Conservation (phyloP, 2,888 invertebrate genomes). For the Cantharis lateralis region DNA sequence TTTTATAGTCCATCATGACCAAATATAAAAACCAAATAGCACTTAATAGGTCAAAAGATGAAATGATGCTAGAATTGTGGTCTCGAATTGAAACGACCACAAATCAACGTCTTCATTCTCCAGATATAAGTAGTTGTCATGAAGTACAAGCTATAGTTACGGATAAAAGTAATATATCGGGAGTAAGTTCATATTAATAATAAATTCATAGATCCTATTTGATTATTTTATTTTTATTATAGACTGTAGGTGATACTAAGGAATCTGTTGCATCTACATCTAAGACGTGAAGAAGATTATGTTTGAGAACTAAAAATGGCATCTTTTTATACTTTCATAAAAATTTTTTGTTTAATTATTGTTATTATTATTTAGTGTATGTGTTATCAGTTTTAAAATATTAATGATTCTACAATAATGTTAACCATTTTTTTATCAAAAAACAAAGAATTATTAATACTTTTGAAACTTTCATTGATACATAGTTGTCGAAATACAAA, state of each 20-base stretch:
- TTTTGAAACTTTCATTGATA: neutral
- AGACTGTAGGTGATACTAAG: neutral
- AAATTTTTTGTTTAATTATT: neutral
- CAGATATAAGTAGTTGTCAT: slow-evolving; percentile 58
- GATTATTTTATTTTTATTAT: neutral
- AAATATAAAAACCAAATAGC: slow-evolving; percentile 63
- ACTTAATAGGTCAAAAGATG: slow-evolving; percentile 62
- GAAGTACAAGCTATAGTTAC: slow-evolving; percentile 57
- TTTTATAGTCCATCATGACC: slow-evolving; percentile 59
- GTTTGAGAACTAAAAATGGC: neutral
- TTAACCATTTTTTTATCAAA: neutral
- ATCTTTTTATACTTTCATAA: slow-evolving; percentile 3
- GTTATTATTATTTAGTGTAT: neutral
- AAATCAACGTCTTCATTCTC: slow-evolving; percentile 45
- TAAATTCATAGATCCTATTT: neutral
- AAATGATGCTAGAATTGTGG: slow-evolving; percentile 60
- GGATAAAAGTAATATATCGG: slow-evolving; percentile 52
- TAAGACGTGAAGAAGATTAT: neutral
- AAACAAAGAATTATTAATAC: neutral
- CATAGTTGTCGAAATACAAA: slow-evolving; percentile 24
- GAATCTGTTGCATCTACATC: neutral
- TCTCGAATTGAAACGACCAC: slow-evolving; percentile 50
- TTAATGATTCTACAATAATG: neutral
- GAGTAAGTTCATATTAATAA: slow-evolving; percentile 34
- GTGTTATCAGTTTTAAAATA: neutral